Base-by-base conservation (phyloP, 2,113 vertebrate genomes). In the Caloenas nicobarica region DNA sequence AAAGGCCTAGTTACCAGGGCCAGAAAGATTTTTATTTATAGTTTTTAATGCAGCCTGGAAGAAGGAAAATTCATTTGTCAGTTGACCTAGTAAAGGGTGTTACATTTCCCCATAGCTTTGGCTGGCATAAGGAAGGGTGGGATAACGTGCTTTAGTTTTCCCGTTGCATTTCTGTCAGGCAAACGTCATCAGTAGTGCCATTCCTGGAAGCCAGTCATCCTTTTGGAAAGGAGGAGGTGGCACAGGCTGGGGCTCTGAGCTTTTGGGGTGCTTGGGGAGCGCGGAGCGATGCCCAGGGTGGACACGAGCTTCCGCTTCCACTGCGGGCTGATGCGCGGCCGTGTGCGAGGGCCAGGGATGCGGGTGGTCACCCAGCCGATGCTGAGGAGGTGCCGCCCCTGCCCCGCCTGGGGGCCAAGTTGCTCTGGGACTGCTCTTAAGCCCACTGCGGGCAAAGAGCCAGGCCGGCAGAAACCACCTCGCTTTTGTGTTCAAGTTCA, bases 241-340 rank as follows among this genome's bases (percentile, higher is more conserved):
- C 57, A 34, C 51, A 76, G 34, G 40, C 29, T 28, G 38, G 58
- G 48, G 64, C 42, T 46, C 66, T 46, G 36, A 48, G 65, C 10
- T 44, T 22, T 42, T 1, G 2, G 16, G 21, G n/a, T 58, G 40
- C 24, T 10, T 18, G 10, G 42, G 44, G 33, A 51, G 10, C 0
- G 4, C 2, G 17, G 36, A 60, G 60, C 50, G 9, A 48, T 7
- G 38, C 21, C 18, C 44, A 7, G 26, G 16, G 21, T 2, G 15
- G 61, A 11, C 4, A 0, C 26, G 19, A 65, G 34, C 11, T 31
- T 60, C 40, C 0, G 1, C 3, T 25, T 22, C 17, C 34, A 3
- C 8, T 23, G 61, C 34, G 12, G 80, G 50, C 2, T 24, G 12
- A 7, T 14, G 53, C 1, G 33, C 16, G 16, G 11, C 51, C 22